Evolutionary conservation across 2,797 vertebrate genomes (phyloP), one percentile per base, ranked within the genome.

Genomic region (Oryzias dopingdopingensis): DNA sequence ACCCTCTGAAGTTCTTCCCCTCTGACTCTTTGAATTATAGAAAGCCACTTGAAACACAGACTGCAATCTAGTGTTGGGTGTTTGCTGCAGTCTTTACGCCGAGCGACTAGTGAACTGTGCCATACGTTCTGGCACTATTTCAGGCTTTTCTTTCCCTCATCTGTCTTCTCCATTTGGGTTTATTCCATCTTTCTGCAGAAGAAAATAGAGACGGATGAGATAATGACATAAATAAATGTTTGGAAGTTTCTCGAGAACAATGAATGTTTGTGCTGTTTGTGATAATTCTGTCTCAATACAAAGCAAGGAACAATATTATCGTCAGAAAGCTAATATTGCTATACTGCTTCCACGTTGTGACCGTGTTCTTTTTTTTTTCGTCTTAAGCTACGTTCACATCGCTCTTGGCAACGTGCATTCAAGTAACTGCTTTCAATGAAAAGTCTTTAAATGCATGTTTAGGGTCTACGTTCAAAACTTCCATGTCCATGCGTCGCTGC

Each of bases 1-100:
- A 37, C 32, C 79, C 73, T 84, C 73, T 82, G 82, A 86, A 86
- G 82, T 85, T 81, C 42, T 72, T 62, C 76, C 70, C 60, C 68
- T 83, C 74, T 78, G 74, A 80, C 74, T 80, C 65, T 67, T 47
- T 86, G 75, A 87, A 86, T 86, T 79, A 86, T 81, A 79, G 73
- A 85, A 80, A 81, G 59, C 41, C 64, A 64, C 79, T 84, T 75
- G 77, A 79, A 82, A 82, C 70, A 54, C 37, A 58, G 63, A 55
- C 62, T 69, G 62, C 68, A 74, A 71, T 81, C 71, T 76, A 62
- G 64, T 45, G 67, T 68, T 61, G 58, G 63, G 44, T 47, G 42
- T 59, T 51, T 56, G 50, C 74, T 65, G 63, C 72, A 72, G 59
- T 58, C 59, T 51, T 37, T 49, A 53, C 29, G 37, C 64, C 57